phyloP scores from a whole-genome alignment of 2,888 invertebrate species.

The Ecliptopera silaceata region DNA sequence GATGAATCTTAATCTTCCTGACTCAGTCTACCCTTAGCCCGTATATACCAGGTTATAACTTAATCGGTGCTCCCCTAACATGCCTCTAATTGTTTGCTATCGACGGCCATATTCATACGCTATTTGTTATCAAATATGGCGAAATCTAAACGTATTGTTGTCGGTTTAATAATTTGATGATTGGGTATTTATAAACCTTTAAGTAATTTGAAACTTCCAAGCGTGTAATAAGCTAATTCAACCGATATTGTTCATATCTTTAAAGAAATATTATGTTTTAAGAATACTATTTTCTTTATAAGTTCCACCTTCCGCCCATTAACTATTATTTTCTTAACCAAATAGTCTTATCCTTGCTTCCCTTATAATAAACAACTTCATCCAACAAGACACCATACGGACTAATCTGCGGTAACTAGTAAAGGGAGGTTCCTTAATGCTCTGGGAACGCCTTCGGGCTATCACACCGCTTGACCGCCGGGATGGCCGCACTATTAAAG shows the following conservation, averaged over 20 bases:
- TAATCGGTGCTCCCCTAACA: constrained; percentile 78
- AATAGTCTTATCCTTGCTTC: background rate
- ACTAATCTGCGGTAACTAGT: constrained; percentile 77
- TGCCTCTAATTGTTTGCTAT: constrained; percentile 82
- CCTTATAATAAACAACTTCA: constrained; percentile 15
- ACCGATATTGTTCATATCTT: too few species aligned
- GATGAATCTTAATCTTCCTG: constrained; percentile 81
- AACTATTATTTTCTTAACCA: background rate
- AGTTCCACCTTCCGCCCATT: too few species aligned
- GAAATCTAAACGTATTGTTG: constrained; percentile 17
- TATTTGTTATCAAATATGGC: constrained; percentile 34
- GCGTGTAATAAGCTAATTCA: background rate
- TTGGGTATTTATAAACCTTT: background rate
- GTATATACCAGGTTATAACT: constrained; percentile 72
- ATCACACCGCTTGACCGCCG: constrained; percentile 72
- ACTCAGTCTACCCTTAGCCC: constrained; percentile 80
- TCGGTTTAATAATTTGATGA: constrained; percentile 8
- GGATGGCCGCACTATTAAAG: constrained; percentile 75
- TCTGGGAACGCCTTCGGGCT: constrained; percentile 69
- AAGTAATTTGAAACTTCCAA: background rate
- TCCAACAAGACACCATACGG: constrained; percentile 30
- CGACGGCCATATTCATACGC: constrained; percentile 69
- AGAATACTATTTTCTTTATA: too few species aligned
- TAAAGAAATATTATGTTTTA: too few species aligned
- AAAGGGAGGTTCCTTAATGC: constrained; percentile 75